phyloP scores from a whole-genome alignment of 2,888 invertebrate species.

The Cyclophora punctaria region DNA sequence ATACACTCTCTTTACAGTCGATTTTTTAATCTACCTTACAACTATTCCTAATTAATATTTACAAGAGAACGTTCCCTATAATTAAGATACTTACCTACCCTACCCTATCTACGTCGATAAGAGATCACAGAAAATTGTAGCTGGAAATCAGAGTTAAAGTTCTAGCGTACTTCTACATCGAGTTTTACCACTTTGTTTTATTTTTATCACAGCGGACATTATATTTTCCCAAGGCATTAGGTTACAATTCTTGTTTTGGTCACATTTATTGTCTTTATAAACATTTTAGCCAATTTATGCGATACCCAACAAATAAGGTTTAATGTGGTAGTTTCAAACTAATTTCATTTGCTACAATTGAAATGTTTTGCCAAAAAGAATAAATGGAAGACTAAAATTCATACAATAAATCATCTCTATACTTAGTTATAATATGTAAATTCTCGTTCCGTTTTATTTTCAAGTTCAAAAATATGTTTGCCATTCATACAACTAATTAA shows the following conservation, averaged over 20 bases:
- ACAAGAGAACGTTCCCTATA: slow-evolving; percentile 57
- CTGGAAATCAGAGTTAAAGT: slow-evolving; percentile 72
- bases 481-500: slow-evolving; percentile 57
- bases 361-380: slow-evolving; percentile 61
- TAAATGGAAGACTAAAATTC: slow-evolving; percentile 61
- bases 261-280: slow-evolving; percentile 50
- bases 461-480: slow-evolving; percentile 45
- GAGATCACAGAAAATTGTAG: slow-evolving; percentile 78
- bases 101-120: slow-evolving; percentile 69
- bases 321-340: slow-evolving; percentile 45
- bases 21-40: slow-evolving; percentile 48
- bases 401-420: slow-evolving; percentile 26
- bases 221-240: slow-evolving; percentile 59
- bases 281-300: slow-evolving; percentile 22
- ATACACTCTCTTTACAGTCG: slow-evolving; percentile 71
- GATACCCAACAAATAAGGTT: slow-evolving; percentile 12
- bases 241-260: slow-evolving; percentile 28
- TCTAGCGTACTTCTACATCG: slow-evolving; percentile 54
- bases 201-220: slow-evolving; percentile 68
- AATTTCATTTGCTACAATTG: slow-evolving; percentile 63
- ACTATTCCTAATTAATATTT: slow-evolving; percentile 52
- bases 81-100: slow-evolving; percentile 38
- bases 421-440: slow-evolving; percentile 27
- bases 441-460: slow-evolving; percentile 38
- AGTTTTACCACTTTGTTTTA: slow-evolving; percentile 63